phyloP scores from a whole-genome alignment of 2,888 invertebrate genomes.

The Deilephila porcellus region DNA sequence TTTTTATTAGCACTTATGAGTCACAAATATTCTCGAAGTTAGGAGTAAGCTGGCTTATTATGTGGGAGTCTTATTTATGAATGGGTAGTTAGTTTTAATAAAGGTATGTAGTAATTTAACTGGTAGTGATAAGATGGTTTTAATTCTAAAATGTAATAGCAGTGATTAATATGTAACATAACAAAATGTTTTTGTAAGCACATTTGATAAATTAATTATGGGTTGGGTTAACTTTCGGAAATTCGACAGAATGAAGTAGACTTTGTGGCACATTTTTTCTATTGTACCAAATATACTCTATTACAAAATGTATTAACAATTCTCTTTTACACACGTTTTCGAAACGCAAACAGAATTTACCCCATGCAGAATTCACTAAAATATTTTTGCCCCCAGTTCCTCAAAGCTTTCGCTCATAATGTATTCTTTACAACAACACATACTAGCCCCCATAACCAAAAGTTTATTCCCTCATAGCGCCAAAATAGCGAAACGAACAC shows the following conservation, averaged over 20 bases:
- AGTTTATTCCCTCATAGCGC: slow-evolving; percentile 25
- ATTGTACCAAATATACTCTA: no score
- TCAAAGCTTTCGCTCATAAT: slow-evolving; percentile 20
- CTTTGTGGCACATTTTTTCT: no score
- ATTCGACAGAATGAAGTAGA: not conserved
- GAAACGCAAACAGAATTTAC: not conserved
- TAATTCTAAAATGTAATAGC: not conserved
- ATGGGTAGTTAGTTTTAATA: not conserved
- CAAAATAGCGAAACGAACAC: slow-evolving; percentile 29
- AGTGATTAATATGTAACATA: not conserved
- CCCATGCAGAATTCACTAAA: not conserved
- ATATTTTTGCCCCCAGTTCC: not conserved
- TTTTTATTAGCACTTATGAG: slow-evolving; percentile 20
- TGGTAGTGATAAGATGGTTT: not conserved
- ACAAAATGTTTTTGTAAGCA: not conserved
- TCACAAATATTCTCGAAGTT: slow-evolving; percentile 3
- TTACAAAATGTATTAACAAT: not conserved
- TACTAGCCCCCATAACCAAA: slow-evolving; percentile 23
- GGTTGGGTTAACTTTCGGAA: no score
- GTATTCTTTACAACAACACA: slow-evolving; percentile 22
- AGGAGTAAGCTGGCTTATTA: slow-evolving; percentile 16
- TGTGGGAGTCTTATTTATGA: slow-evolving; percentile 11
- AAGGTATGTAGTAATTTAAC: not conserved
- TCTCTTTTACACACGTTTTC: not conserved
- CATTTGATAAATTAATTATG: not conserved